Percentiles rank a stretch among this genome's conserved stretches.
Conservation (phyloP, 2,888 invertebrate species). For the Celastrina argiolus region DNA sequence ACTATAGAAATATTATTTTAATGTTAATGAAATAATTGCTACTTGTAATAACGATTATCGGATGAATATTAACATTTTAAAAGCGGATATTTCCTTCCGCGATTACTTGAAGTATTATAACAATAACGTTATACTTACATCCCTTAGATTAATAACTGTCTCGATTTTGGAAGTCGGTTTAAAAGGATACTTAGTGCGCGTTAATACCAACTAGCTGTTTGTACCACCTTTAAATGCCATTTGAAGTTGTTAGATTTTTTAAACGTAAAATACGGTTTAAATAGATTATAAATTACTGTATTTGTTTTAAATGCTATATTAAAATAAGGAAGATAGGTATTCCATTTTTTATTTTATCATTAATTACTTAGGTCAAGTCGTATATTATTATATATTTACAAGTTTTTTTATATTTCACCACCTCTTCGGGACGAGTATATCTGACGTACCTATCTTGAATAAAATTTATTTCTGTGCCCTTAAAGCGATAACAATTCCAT, state of each 20-base stretch:
- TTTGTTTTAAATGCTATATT: not conserved
- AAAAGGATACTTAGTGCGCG: not conserved
- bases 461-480: conserved; percentile 11
- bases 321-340: not conserved
- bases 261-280: not conserved
- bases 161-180: too few relatives aligned
- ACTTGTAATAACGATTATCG: not conserved
- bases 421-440: not conserved
- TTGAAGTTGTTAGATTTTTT: not conserved
- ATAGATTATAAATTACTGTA: not conserved
- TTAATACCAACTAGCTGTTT: not conserved
- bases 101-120: conserved; percentile 2
- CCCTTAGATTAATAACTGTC: conserved; percentile 6
- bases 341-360: not conserved
- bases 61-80: conserved; percentile 21
- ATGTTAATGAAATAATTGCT: not conserved
- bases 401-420: not conserved
- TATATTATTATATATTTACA: not conserved
- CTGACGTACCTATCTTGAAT: not conserved
- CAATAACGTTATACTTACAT: conserved; percentile 2
- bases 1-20: not conserved
- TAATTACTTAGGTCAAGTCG: not conserved
- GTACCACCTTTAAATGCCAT: not conserved
- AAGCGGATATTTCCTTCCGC: conserved; percentile 17
- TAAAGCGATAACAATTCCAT: conserved; percentile 22